These are phyloP conservation scores for Bombyx mori DNA, from an alignment of 1,140 invertebrate species.

Conservation along the genomic window ASM3026992v2 NC_085113.1:9447001-9447500, in stretches of 20 bases:
- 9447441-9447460: too few species aligned
- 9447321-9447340: too few species aligned
- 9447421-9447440: too few species aligned
- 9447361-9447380: too few species aligned
- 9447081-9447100: constrained; percentile 7
- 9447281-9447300: constrained; percentile 9
- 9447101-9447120: constrained; percentile 26
- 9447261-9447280: constrained; percentile 24
- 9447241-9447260: constrained; percentile 31
- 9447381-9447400: too few species aligned
- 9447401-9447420: too few species aligned
- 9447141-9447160: constrained; percentile 67
- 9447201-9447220: constrained; percentile 54
- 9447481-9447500: too few species aligned
- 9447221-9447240: constrained; percentile 43
- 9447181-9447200: constrained; percentile 50
- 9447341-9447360: too few species aligned
- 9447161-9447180: constrained; percentile 60
- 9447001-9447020: too few species aligned
- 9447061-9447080: not conserved
- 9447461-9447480: too few species aligned
- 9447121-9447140: constrained; percentile 48
- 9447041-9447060: too few species aligned
- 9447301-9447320: constrained; percentile 14
- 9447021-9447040: too few species aligned